Base-by-base conservation (phyloP, 2,797 vertebrate genomes). In the Menidia menidia region DNA sequence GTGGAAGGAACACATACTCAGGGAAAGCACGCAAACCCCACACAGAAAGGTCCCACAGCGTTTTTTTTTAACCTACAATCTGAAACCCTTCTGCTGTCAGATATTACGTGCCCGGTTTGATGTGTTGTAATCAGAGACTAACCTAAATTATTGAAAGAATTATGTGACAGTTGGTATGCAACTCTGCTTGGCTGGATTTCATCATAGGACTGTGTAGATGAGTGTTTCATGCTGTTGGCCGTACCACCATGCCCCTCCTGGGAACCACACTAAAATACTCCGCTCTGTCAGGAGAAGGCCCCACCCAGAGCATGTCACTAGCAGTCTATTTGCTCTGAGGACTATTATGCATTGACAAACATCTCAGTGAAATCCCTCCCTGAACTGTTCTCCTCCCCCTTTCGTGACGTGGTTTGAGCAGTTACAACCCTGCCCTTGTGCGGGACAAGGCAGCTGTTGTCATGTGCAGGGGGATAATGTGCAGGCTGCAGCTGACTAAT, bases 371-470 rank as follows among this genome's bases (percentile, higher is more conserved):
- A 71, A 68, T 73, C 80, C 83, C 86, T 87, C 90, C 87, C 84
- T 86, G 19, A 3, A 0, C 74, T 72, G 52, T 68, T 81, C 77
- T 73, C 45, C 77, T 71, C 72, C 70, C 77, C 75, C 35, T 25
- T 25, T 75, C 61, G 72, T 93, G 92, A 91, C 80, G 77, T 90
- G 69, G 66, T 52, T 16, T 44, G 63, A 35, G 69, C 71, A 75
- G 84, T 75, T 78, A 77, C 82, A 85, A 78, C 80, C 66, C 84
- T 56, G 57, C 81, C 86, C 81, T 82, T 85, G 82, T 76, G 77
- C 72, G 58, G 88, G 87, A 94, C 92, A 92, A 91, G 84, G 81
- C 88, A 86, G 89, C 88, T 88, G 92, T 89, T 93, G 88, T 93
- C 87, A 86, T 92, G 88, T 83, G 81, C 71, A 82, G 18, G 2